phyloP scores from a whole-genome alignment of 2,888 invertebrate species.

The Hipparchia sbordonii region DNA sequence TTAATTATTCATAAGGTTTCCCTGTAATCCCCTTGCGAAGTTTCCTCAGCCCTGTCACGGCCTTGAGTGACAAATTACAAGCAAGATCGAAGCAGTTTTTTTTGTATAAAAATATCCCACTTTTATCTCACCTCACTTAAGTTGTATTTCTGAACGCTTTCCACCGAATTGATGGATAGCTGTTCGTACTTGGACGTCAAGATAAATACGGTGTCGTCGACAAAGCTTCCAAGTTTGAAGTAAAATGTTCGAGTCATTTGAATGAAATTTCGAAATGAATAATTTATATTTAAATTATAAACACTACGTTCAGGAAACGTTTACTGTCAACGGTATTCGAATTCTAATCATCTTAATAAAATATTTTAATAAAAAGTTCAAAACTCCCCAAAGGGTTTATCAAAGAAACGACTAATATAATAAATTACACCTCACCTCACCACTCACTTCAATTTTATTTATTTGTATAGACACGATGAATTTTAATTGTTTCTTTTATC shows the following conservation, averaged over 20 bases:
- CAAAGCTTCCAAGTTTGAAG: constrained; percentile 32
- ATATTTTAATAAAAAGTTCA: not conserved
- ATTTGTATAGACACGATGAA: too few species aligned
- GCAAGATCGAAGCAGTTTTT: constrained; percentile 56
- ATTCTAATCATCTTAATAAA: not conserved
- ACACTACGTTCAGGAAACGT: constrained; percentile 19
- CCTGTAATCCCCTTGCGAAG: constrained; percentile 64
- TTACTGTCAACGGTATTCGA: constrained; percentile 10
- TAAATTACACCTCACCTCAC: too few species aligned
- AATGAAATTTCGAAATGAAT: constrained; percentile 31
- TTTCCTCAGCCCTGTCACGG: constrained; percentile 66
- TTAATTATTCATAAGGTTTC: constrained; percentile 80
- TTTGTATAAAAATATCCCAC: constrained; percentile 45
- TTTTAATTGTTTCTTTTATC: too few species aligned
- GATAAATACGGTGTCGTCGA: constrained; percentile 40
- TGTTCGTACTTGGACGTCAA: constrained; percentile 38
- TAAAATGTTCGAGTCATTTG: constrained; percentile 35
- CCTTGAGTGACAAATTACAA: constrained; percentile 76
- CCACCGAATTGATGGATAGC: constrained; percentile 42
- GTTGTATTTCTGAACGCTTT: constrained; percentile 41
- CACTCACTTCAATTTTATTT: too few species aligned
- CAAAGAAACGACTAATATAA: not conserved
- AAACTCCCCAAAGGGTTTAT: not conserved
- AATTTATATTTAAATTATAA: constrained; percentile 32
- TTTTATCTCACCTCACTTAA: constrained; percentile 46